These are phyloP conservation scores for Thalassophryne amazonica DNA, from an alignment of 2,797 vertebrate genomes.

Conservation along the genomic window DNA sequence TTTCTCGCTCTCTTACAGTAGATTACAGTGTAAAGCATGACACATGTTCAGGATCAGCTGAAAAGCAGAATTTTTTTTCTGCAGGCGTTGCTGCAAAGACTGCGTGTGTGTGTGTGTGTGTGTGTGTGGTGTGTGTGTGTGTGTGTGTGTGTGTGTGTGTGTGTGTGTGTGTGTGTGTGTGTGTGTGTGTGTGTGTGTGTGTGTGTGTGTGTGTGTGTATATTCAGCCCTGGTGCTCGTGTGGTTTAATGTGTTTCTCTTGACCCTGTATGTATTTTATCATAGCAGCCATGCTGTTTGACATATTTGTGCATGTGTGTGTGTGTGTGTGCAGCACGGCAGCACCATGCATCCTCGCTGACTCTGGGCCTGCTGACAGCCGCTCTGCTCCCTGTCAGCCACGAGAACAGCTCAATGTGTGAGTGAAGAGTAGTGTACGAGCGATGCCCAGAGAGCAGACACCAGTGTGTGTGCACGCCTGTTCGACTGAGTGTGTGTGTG, in stretches of 20 bases:
- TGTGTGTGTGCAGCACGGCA: conserved; percentile 29
- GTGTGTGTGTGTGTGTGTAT: background rate
- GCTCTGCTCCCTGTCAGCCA: conserved; percentile 70
- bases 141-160: background rate
- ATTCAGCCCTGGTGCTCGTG: conserved; percentile 6
- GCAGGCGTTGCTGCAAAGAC: conserved; percentile 30
- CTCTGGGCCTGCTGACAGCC: conserved; percentile 63
- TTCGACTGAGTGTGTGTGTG: background rate
- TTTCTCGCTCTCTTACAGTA: conserved; percentile 60
- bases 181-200: background rate
- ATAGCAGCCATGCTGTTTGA: conserved; percentile 40
- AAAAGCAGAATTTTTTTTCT: conserved; percentile 71
- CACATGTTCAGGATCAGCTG: conserved; percentile 77
- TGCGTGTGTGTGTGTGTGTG: conserved; percentile 24
- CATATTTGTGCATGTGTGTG: conserved; percentile 39
- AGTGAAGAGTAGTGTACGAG: conserved; percentile 64
- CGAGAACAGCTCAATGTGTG: conserved; percentile 65
- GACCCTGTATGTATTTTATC: conserved; percentile 46
- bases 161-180: background rate
- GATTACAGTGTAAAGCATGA: conserved; percentile 71
- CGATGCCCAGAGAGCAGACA: conserved; percentile 28
- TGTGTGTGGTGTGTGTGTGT: background rate
- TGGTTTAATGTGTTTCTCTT: conserved; percentile 32
- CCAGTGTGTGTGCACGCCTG: background rate
- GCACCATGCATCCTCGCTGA: conserved; percentile 51